Evolutionary conservation across 2,797 vertebrate species (phyloP).

Genomic region (Arremon brunneinucha): DNA sequence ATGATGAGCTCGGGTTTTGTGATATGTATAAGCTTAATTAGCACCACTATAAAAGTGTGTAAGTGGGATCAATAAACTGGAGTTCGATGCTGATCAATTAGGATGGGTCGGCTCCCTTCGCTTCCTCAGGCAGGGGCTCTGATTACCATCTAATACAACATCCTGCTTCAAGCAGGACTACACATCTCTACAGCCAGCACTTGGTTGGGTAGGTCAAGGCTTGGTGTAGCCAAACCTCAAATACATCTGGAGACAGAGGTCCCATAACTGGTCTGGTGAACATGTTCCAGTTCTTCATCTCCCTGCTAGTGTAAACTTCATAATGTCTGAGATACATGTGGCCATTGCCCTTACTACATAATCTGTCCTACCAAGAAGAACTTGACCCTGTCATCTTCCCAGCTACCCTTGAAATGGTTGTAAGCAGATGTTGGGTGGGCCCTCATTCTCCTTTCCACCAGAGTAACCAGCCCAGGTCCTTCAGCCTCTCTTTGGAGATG

Average conservation of each 20-base stretch:
- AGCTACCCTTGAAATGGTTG: neutral
- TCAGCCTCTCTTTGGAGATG: neutral
- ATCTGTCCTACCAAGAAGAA: neutral
- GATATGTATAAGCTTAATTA: no score
- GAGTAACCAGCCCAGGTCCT: neutral
- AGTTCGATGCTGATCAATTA: no score
- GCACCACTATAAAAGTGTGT: no score
- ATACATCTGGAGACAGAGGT: neutral
- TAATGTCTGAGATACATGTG: neutral
- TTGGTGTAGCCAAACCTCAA: neutral
- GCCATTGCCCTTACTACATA: neutral
- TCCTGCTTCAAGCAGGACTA: neutral
- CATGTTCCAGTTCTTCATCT: neutral
- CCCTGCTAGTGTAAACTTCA: neutral
- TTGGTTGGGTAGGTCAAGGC: neutral
- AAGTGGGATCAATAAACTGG: no score
- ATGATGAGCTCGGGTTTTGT: no score
- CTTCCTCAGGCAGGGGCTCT: neutral
- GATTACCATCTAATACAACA: neutral
- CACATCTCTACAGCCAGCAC: neutral
- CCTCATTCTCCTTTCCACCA: neutral
- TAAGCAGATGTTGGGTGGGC: neutral
- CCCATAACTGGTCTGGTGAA: neutral
- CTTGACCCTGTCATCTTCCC: neutral
- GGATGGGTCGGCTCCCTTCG: no score